Evolutionary conservation across 2,113 vertebrate species (phyloP), one percentile per base, ranked within the genome.

Genomic region (Trichechus manatus): DNA sequence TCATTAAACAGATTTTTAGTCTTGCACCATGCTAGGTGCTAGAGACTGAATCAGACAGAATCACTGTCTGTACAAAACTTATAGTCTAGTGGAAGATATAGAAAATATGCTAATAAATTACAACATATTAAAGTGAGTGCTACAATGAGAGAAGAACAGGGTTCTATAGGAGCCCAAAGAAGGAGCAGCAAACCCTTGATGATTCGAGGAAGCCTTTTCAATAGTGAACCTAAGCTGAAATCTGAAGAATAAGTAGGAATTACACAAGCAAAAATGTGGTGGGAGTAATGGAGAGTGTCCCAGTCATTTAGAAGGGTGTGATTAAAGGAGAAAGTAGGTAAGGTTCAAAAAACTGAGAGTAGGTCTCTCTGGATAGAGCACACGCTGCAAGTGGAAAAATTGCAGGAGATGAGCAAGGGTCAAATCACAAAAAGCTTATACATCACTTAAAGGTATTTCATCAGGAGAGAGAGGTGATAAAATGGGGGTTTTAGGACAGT

Each of bases 21-120:
- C 9, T 15, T 70, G 7, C 4, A 53, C 15, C 27, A 0, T 63
- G 50, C 27, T 47, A 61, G 6, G 13, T 77, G 14, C 39, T 68
- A 50, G 53, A 83, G 56, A 68, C 25, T 33, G 6, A 91, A 88
- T 27, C 31, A 42, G 44, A 83, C 19, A 80, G 86, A 96, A 47
- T 68, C 68, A n/a, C 9, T 64, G 10, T 6, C 68, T 29, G 36
- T 75, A 44, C n/a, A 74, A 92, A 92, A 83, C 17, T 23, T 78
- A 80, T 22, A 80, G 64, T 17, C 39, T 36, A 84, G 14, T 15
- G 29, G 31, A 42, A 96, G 74, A 89, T 44, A 84, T 0, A 72
- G 15, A 89, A 81, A 93, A 75, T 25, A 64, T 92, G 44, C 47
- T 42, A 39, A 91, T 44, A 36, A 56, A 89, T 68, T 17, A 78